phyloP scores from a whole-genome alignment of 2,797 vertebrate genomes.

The Gallinago stenura region DNA sequence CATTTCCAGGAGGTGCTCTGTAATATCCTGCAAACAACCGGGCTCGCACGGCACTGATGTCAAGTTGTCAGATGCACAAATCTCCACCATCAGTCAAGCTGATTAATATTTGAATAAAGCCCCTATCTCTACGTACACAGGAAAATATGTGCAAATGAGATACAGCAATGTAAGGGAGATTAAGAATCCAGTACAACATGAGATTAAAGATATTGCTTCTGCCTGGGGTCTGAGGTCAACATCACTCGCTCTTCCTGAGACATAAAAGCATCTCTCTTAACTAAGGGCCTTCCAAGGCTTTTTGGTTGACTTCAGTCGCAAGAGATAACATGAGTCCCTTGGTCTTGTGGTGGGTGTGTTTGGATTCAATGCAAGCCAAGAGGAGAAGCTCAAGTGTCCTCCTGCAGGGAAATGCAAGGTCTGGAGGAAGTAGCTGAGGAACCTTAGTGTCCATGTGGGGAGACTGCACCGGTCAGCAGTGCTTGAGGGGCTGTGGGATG shows the following conservation, averaged over 20 bases:
- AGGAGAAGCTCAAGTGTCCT: neutral
- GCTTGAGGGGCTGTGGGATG: neutral
- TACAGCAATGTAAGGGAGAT: slow-evolving; percentile 69
- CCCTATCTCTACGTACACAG: slow-evolving; percentile 62
- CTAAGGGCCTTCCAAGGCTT: neutral
- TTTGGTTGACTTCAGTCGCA: neutral
- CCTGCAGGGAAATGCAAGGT: neutral
- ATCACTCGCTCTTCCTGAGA: neutral
- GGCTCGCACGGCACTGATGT: slow-evolving; percentile 6
- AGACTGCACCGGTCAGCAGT: rapidly evolving
- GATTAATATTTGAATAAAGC: slow-evolving; percentile 76
- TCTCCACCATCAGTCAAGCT: slow-evolving; percentile 71
- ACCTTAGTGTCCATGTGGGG: rapidly evolving
- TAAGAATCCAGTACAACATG: slow-evolving; percentile 64
- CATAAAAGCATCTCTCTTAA: neutral
- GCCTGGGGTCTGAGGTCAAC: slow-evolving; percentile 67
- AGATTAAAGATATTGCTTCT: slow-evolving; percentile 80
- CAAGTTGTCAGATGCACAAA: slow-evolving; percentile 60
- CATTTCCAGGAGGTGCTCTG: neutral
- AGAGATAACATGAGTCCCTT: neutral
- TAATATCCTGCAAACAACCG: neutral
- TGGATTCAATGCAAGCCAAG: neutral
- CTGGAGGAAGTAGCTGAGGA: neutral
- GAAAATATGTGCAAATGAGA: slow-evolving; percentile 76
- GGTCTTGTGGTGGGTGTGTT: neutral